Conservation (phyloP, 2,797 vertebrate genomes). For the Microtus californicus region DNA sequence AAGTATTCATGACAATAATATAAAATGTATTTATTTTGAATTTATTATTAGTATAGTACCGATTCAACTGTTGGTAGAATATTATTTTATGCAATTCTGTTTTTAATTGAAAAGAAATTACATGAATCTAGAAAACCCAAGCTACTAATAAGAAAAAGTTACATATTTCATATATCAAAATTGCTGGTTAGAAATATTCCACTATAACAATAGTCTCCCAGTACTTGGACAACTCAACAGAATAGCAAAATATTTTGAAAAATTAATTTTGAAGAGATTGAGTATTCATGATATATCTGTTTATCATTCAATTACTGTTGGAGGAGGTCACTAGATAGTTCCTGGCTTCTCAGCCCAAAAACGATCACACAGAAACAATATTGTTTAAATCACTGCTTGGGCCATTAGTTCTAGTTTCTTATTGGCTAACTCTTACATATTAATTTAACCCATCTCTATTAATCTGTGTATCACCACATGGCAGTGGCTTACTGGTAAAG, state of each 20-base stretch:
- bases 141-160: neutral
- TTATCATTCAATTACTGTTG: too few species aligned
- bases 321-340: too few species aligned
- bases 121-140: neutral
- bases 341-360: too few species aligned
- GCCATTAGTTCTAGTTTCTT: too few species aligned
- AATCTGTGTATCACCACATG: too few species aligned
- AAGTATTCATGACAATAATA: neutral
- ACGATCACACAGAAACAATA: too few species aligned
- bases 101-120: constrained; percentile 38
- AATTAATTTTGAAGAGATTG: neutral
- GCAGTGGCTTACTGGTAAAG: too few species aligned
- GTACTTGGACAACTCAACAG: neutral
- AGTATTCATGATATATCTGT: too few species aligned
- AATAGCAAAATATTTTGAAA: constrained; percentile 25
- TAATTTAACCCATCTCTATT: too few species aligned
- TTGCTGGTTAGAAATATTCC: constrained; percentile 37
- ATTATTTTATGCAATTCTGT: neutral
- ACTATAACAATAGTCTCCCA: constrained; percentile 3
- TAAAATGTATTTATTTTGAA: constrained; percentile 15
- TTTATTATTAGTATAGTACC: neutral
- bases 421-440: too few species aligned
- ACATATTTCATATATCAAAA: constrained; percentile 9
- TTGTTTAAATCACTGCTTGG: too few species aligned
- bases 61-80: neutral